These are phyloP conservation scores for Daboia siamensis DNA, from an alignment of 2,113 vertebrate species.

Conservation along the genomic window DNA sequence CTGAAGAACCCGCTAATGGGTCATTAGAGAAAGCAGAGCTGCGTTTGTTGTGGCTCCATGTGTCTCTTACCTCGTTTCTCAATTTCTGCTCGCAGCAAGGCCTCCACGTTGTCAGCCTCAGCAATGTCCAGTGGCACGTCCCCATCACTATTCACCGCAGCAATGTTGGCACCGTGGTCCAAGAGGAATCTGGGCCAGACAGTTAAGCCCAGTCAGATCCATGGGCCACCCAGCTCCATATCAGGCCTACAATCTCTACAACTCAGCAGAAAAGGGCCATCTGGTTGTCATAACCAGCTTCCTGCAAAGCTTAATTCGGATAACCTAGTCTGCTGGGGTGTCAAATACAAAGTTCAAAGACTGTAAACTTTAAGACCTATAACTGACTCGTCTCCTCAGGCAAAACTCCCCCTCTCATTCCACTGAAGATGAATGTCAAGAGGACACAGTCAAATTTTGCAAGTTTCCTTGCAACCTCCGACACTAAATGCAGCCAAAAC, in stretches of 20 bases:
- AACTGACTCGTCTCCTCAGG: not conserved
- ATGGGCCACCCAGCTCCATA: not conserved
- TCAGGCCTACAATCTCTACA: not conserved
- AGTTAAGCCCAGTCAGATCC: slow-evolving; percentile 2
- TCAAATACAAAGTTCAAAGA: too few species aligned
- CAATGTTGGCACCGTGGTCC: slow-evolving; percentile 76
- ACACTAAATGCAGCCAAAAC: not conserved
- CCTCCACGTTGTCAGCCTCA: slow-evolving; percentile 84
- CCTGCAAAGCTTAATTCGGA: not conserved
- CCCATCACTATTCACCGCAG: slow-evolving; percentile 86
- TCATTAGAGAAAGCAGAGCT: not conserved
- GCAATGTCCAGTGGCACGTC: slow-evolving; percentile 87
- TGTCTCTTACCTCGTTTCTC: slow-evolving; percentile 69
- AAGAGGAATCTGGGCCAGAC: slow-evolving; percentile 78
- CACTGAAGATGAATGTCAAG: not conserved
- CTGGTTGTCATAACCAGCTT: not conserved
- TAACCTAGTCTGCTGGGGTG: not conserved
- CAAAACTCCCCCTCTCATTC: not conserved
- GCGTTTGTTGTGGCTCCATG: too few species aligned
- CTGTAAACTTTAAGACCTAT: not conserved
- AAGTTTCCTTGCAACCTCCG: not conserved
- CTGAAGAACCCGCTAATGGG: not conserved
- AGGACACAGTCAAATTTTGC: not conserved
- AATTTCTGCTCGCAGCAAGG: slow-evolving; percentile 76
- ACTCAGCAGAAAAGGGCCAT: too few species aligned